A percentile compares a stretch with the other conserved stretches of the same genome.
Conservation (phyloP, 2,888 invertebrate species). For the Hyalella azteca region DNA sequence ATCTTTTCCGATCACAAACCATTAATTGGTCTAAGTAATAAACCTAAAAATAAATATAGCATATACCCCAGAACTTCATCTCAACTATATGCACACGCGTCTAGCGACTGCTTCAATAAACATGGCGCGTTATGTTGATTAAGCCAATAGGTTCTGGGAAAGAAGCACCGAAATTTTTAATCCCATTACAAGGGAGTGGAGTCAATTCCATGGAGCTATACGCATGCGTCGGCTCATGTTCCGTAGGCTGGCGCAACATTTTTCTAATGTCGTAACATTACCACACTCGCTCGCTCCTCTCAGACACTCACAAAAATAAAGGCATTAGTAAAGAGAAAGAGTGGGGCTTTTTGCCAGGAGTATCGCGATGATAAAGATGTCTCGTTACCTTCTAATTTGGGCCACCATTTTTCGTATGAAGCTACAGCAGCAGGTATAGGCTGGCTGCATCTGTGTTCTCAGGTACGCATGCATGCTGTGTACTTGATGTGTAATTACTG, state of each 20-base stretch:
- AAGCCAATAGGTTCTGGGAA: slow-evolving; percentile 5
- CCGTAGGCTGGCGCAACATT: slow-evolving; percentile 7
- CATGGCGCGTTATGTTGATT: slow-evolving; percentile 10
- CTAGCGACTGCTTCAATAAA: slow-evolving; percentile 1
- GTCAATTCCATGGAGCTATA: slow-evolving; percentile 27
- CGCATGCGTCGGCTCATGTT: slow-evolving; percentile 23
- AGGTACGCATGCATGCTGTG: too few relatives aligned
- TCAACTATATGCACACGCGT: too few relatives aligned
- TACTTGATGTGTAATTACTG: too few relatives aligned
- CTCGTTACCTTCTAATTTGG: slow-evolving; percentile 36
- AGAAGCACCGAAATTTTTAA: slow-evolving; percentile 18
- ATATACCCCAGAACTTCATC: too few relatives aligned
- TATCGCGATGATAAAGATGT: slow-evolving; percentile 37
- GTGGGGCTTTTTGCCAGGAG: slow-evolving; percentile 23
- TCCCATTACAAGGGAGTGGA: slow-evolving; percentile 17
- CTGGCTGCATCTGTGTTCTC: too few relatives aligned
- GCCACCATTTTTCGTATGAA: slow-evolving; percentile 28
- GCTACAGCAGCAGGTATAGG: slow-evolving; percentile 32
- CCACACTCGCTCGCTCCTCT: slow-evolving; percentile 29
- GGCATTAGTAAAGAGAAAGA: slow-evolving; percentile 36
- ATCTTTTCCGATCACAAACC: too few relatives aligned
- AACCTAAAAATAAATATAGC: too few relatives aligned
- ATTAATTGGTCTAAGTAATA: too few relatives aligned
- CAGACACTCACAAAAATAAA: slow-evolving; percentile 31
- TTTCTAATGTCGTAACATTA: slow-evolving; percentile 36